Evolutionary conservation across 2,113 vertebrate species (phyloP), one percentile per base, ranked within the genome.

Genomic region (Amblyornis subalaris): DNA sequence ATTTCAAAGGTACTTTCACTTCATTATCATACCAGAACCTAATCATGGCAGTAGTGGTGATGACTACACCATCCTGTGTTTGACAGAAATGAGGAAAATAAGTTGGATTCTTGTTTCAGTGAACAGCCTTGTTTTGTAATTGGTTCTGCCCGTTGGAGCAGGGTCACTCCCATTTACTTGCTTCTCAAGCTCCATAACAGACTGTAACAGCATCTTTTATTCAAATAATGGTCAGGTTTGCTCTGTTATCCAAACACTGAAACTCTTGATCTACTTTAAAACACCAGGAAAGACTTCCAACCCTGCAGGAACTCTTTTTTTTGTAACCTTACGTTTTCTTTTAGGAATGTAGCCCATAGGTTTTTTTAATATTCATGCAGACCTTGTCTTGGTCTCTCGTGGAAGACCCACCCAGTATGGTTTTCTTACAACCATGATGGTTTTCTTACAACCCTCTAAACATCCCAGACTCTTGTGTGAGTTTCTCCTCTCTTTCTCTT

Each of bases 1-100:
- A 73, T 84, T 95, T 85, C 55, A 77, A 77, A 95, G 55, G 22
- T 73, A 77, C 9, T 95, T 85, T 58, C 22, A 60, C 64, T 91
- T 75, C 38, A 38, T 90, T 91, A 83, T 26, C 29, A 33, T 45
- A 83, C 33, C 45, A 76, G 12, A 57, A 13, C 15, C 14, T 51
- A 24, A 48, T 80, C 31, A 44, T 50, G 24, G 36, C 8, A 55
- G 16, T 24, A 61, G 20, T 38, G 42, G 62, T 47, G 50, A 54
- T n/a, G 24, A 19, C 25, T 80, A 24, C n/a, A 58, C 14, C 18
- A 58, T 33, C n/a, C 14, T 2, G 0, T 47, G 20, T 58, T 85
- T 90, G 88, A 88, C 0, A 5, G 36, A 85, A 85, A 76, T 50
- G 5, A 72, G 62, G 14, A 85, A 79, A 76, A 45, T 35, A 2